Conservation (phyloP, 2,888 invertebrate genomes). For the Pimpla rufipes region DNA sequence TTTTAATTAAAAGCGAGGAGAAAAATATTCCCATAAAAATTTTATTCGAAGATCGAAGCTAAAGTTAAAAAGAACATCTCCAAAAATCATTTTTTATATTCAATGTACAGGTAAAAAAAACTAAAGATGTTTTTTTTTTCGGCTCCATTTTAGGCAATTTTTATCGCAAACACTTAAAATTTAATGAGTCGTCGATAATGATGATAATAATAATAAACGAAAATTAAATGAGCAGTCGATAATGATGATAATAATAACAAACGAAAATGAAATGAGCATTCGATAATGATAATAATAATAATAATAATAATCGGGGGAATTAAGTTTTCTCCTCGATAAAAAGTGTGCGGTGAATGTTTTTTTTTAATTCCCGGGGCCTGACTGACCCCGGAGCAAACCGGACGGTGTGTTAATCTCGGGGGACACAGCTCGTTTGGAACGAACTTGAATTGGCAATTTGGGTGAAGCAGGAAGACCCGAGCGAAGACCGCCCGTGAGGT, state of each 20-base stretch:
- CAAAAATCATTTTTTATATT: no score
- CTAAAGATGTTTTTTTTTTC: no score
- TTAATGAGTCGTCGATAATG: neutral
- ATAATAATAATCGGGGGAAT: neutral
- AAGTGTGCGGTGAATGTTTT: neutral
- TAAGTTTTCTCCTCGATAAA: neutral
- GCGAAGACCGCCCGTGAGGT: constrained; percentile 1
- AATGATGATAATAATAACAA: neutral
- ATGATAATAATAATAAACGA: neutral
- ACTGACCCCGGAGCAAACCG: constrained; percentile 1
- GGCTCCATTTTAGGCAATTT: neutral
- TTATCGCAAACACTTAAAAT: no score
- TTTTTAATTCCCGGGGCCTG: neutral
- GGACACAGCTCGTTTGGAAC: constrained; percentile 14
- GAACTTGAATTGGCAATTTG: constrained; percentile 34
- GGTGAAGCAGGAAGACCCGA: constrained; percentile 27
- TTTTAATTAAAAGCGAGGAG: no score
- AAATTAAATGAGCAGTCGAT: neutral
- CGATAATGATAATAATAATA: neutral
- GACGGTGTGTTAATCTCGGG: constrained; percentile 11
- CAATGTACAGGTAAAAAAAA: no score
- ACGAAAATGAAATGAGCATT: no score
- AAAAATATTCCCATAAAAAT: no score
- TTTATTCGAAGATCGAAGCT: no score
- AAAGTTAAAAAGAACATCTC: no score